These are phyloP conservation scores for Mionectes olivaceus DNA, from an alignment of 2,797 vertebrate genomes.

Conservation along the genomic window DNA sequence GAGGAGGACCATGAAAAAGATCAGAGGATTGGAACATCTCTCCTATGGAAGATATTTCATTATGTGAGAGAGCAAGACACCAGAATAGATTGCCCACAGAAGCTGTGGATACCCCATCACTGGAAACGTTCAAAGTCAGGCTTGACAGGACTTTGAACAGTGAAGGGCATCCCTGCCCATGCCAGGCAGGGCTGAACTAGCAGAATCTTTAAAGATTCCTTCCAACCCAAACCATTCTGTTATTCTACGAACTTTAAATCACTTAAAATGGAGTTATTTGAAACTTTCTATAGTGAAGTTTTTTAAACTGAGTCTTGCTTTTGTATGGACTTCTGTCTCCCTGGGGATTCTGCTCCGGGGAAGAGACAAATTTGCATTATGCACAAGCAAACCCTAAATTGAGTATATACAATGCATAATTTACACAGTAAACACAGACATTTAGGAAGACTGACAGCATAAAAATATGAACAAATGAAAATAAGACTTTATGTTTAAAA, in stretches of 20 bases:
- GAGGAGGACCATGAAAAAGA: not conserved
- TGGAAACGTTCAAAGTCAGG: not conserved
- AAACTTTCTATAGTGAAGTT: not conserved
- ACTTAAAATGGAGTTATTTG: not conserved
- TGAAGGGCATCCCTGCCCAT: not conserved
- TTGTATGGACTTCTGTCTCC: not conserved
- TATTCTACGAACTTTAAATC: not conserved
- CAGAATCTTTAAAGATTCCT: not conserved
- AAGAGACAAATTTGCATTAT: not conserved
- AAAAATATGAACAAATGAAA: not conserved
- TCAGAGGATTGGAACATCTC: not conserved
- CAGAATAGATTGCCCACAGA: fast-evolving
- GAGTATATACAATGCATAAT: not conserved
- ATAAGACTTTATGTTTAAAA: not conserved
- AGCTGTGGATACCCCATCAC: fast-evolving
- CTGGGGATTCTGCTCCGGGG: not conserved
- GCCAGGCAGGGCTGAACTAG: not conserved
- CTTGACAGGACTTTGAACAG: not conserved
- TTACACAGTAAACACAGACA: not conserved
- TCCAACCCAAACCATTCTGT: not conserved
- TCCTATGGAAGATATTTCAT: not conserved
- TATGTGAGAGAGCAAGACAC: not conserved
- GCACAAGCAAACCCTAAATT: not conserved
- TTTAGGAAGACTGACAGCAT: not conserved
- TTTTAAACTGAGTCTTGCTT: not conserved